phyloP scores from a whole-genome alignment of 1,140 invertebrate species.

The Panulirus ornatus region DNA sequence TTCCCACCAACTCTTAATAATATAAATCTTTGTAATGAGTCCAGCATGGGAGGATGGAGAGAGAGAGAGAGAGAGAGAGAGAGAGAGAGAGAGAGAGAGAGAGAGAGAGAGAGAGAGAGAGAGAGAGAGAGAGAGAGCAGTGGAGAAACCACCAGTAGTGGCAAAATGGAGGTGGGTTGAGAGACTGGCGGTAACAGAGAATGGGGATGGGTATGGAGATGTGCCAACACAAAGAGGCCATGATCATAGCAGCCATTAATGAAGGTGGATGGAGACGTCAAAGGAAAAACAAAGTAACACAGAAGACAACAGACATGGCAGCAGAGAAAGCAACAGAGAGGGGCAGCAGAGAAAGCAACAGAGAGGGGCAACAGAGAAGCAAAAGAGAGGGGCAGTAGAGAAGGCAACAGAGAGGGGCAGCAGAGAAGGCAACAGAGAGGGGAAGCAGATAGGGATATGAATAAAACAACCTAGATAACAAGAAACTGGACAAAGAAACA shows the following conservation, averaged over 20 bases:
- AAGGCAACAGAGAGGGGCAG: too few species aligned
- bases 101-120: slow-evolving; percentile 44
- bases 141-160: neutral
- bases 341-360: too few species aligned
- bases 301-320: too few species aligned
- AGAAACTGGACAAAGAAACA: too few species aligned
- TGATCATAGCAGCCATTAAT: neutral
- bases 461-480: too few species aligned
- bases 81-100: slow-evolving; percentile 49
- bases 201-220: neutral
- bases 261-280: neutral
- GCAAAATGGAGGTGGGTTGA: neutral
- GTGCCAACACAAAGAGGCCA: neutral
- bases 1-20: neutral
- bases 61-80: slow-evolving; percentile 45
- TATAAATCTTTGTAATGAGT: slow-evolving; percentile 21
- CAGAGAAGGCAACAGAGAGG: too few species aligned
- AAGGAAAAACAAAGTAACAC: too few species aligned
- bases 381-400: neutral
- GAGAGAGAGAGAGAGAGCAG: slow-evolving; percentile 30
- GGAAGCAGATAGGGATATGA: too few species aligned
- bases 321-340: too few species aligned
- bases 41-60: neutral
- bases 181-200: neutral
- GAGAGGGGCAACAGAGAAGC: neutral